phyloP scores from a whole-genome alignment of 2,113 vertebrate species.

The Oreamnos americanus region DNA sequence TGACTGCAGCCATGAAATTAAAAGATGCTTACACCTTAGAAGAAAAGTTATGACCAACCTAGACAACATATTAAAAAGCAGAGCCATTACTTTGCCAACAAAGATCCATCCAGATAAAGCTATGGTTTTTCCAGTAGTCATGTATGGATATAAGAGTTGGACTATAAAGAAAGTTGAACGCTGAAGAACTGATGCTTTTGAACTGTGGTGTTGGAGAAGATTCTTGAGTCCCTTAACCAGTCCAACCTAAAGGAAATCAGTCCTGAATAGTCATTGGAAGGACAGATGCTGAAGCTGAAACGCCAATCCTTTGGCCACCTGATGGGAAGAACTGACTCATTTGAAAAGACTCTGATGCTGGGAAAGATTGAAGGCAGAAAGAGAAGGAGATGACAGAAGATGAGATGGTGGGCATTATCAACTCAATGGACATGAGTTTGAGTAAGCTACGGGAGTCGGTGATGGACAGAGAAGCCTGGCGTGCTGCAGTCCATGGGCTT shows the following conservation, averaged over 20 bases:
- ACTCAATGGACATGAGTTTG: neutral
- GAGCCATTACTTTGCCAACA: neutral
- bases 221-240: neutral
- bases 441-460: neutral
- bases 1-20: neutral
- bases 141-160: neutral
- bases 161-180: neutral
- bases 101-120: neutral
- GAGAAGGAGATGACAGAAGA: neutral
- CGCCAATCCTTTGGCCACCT: neutral
- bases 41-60: neutral
- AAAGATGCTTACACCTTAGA: neutral
- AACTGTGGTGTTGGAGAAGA: neutral
- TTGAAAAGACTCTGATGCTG: neutral
- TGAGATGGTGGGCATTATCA: neutral
- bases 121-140: neutral
- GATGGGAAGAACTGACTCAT: neutral
- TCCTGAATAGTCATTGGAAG: neutral
- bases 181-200: neutral
- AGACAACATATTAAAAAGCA: neutral
- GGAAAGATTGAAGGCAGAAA: neutral
- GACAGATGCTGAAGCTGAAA: neutral
- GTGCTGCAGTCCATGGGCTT: neutral
- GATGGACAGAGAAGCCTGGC: neutral
- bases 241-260: neutral